Base-by-base conservation (phyloP, 2,113 vertebrate species). In the Gorsachius goisagi region DNA sequence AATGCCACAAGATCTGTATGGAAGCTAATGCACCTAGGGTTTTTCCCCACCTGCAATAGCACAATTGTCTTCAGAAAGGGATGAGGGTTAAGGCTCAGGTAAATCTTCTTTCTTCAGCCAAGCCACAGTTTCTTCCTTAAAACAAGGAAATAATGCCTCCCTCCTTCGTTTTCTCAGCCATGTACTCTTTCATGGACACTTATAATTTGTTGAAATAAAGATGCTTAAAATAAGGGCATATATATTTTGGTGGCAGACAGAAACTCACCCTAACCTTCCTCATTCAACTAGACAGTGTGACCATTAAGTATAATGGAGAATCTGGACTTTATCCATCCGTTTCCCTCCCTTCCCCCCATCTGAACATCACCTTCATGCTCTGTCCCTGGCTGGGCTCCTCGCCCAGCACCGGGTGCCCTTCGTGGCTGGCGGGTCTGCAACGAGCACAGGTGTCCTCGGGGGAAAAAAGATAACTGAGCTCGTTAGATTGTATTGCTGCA, bases 401-500 rank as follows among this genome's bases (percentile, higher is more conserved):
- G 41, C 41, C 41, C 41, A 44, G 41, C 6, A 32, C 2, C 5
- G 23, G 55, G 24, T 4, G 9, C 60, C 32, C 55, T 11, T 2
- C 3, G 55, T 22, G 10, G 12, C 67, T 16, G 68, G 27, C 18
- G 13, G 55, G 30, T 20, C 20, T 23, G 30, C 55, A 4, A 6
- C 77, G 16, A 2, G 55, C 56, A 14, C 50, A 1, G 2, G 12
- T 3, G 6, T 69, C 5, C 19, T 37, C 7, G 5, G 14, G 20
- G 20, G 7, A 44, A 39, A 3, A 9, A 4, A 60, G n/a, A 50
- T 24, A 50, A 0, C 67, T 17, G 37, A 33, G 55, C 55, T 35
- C 4, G 18, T 53, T 15, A 0, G 7, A 2, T 10, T 1, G 13
- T 3, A 0, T 16, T 5, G 30, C 9, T 16, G 66, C 49, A 2